Conservation (phyloP, 2,888 invertebrate species). For the Byasa hedistus region DNA sequence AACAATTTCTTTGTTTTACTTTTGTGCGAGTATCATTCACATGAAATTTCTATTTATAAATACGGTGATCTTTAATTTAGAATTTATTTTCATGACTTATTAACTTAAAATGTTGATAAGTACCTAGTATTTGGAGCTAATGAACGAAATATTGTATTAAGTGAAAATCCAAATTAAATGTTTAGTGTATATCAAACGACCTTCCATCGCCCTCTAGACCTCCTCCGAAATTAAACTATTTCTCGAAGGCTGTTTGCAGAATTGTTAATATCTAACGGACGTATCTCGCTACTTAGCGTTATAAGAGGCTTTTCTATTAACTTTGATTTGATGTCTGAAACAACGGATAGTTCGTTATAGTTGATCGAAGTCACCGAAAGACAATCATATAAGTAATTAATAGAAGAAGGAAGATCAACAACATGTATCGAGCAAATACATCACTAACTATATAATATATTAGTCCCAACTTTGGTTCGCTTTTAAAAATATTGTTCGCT, state of each 20-base stretch:
- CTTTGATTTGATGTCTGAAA: constrained; percentile 1
- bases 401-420: too few relatives aligned
- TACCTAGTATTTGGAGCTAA: constrained; percentile 3
- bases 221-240: constrained; percentile 14
- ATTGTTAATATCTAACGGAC: constrained; percentile 13
- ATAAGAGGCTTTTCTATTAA: constrained; percentile 2
- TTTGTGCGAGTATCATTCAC: too few relatives aligned
- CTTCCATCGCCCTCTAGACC: constrained; percentile 1
- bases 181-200: constrained; percentile 9
- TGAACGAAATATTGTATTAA: background rate
- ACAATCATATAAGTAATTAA: too few relatives aligned
- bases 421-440: too few relatives aligned
- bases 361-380: too few relatives aligned
- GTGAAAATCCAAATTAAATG: background rate
- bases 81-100: too few relatives aligned
- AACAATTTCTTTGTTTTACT: too few relatives aligned
- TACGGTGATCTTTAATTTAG: too few relatives aligned
- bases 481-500: too few relatives aligned
- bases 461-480: too few relatives aligned
- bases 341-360: background rate
- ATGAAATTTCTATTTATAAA: too few relatives aligned
- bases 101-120: background rate
- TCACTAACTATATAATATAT: too few relatives aligned
- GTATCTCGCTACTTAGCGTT: background rate
- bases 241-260: constrained; percentile 12